Evolutionary conservation across 1,140 invertebrate genomes (phyloP), one percentile per base, ranked within the genome.

Genomic region (Proales similis): DNA sequence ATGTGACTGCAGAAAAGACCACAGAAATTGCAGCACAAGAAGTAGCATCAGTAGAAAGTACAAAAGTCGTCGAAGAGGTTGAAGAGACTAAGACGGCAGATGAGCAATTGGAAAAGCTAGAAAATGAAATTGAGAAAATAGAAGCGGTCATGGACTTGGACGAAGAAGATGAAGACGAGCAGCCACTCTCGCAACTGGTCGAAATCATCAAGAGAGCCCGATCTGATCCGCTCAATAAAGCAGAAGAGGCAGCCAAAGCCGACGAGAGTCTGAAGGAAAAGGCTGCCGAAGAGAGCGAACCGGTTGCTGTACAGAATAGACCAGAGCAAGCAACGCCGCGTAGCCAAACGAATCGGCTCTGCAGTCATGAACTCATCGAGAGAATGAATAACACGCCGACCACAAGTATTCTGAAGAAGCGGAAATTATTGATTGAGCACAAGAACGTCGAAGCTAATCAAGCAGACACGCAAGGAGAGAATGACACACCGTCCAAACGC

Each of bases 381-480:
- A 57, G 45, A 9, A 9, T 57, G 19, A 57, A 57, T 42, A 57
- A 42, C n/a, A 57, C 51, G 7, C 51, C 51, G 22, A 57, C 51
- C 2, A 57, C 51, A 4, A 57, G 51, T 42, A 57, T 57, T 42
- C 32, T 57, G 20, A 57, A 57, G 5, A 57, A 57, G 45, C 39
- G 32, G 30, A 20, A 11, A 5, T n/a, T n/a, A n/a, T n/a, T n/a
- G n/a, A n/a, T n/a, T n/a, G n/a, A n/a, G n/a, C n/a, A n/a, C n/a
- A n/a, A n/a, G n/a, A n/a, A n/a, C n/a, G 3, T 12, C 17, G 45
- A 42, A 22, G 30, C 45, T n/a, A 57, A 43, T 42, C 51, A 57
- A 57, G 39, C 51, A 3, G 51, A 57, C 14, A 9, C 17, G 33
- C 9, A 36, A 9, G 33, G 14, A 14, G 33, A 9, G 9, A 36